Evolutionary conservation across 37 sponge, comb jelly and placozoan species (phyloP), one percentile per base, ranked within the genome.

Genomic region (Haliclona indistincta): DNA sequence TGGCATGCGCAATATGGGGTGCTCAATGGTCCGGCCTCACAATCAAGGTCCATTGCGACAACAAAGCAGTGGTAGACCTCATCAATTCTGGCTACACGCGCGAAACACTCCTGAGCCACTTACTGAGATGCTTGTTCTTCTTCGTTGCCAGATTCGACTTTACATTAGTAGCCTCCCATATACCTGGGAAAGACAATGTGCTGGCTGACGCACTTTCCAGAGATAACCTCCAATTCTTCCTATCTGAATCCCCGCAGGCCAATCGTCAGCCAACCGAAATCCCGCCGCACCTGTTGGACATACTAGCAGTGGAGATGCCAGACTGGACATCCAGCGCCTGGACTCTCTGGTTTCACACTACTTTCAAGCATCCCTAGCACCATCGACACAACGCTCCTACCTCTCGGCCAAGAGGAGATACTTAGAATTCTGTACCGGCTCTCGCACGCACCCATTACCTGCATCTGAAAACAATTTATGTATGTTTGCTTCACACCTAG

Each of bases 141-240:
- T 37, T 77, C 19, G 25, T 20, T 34, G 75, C 83, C 23, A 23
- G 26, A 11, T 67, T 56, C 36, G 33, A 70, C 22, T 29, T 80
- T n/a, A 10, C 23, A 38, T 36, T 70, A 25, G 35, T 25, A 2
- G 75, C 69, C 5, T 23, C 38, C 25, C 54, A 82, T 36, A 20
- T 82, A 11, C 73, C 77, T 1, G 74, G 85, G 23, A 53, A 29
- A 20, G n/a, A 44, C 13, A 88, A 88, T 52, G 36, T 34, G 0
- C 52, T 38, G 38, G 89, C 89, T 22, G 83, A 88, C 78, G 83
- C 83, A 3, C 49, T 88, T 4, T 82, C 83, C n/a, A 54, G 84
- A 0, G 44, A 81, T 52, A 43, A 77, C 0, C 56, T 56, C 17
- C 7, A 54, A 3, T 19, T 20, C 15, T 70, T 84, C 33, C 54